Evolutionary conservation across 2,797 vertebrate genomes (phyloP), one percentile per base, ranked within the genome.

Genomic region (Coreius guichenoti): DNA sequence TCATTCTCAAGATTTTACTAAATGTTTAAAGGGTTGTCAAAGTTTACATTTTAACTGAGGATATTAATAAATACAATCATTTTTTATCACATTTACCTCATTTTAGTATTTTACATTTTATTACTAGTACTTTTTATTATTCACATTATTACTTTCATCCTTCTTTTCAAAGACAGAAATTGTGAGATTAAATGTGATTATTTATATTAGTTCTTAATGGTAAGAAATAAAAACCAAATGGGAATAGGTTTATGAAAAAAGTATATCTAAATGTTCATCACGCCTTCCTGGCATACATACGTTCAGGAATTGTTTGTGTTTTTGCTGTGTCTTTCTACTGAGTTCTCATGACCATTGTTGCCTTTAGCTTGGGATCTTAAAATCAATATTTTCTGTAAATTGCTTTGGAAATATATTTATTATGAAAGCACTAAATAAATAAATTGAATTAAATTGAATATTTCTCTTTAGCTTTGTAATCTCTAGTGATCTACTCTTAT

Each of bases 381-480:
- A 56, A 8, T 43, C 36, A 70, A n/a, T n/a, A 43, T 14, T 43
- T 70, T 70, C 3, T 72, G 68, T 13, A 45, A 45, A 26, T 45
- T 26, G 12, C 68, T 70, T 3, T 72, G 23, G 23, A 17, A 45
- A 29, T 8, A 47, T 31, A 74, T 73, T 47, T 47, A 17, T 16
- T 47, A 73, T 29, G 43, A 47, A 47, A 26, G 8, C n/a, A 19
- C 43, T 47, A 73, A 29, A 47, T 47, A 47, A 69, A 13, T 70
- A 7, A 6, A 70, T 43, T 1, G 0, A 3, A 8, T 43, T 1
- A 1, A 39, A 12, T 23, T 16, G 0, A n/a, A 45, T 72, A 8
- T 72, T 70, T 70, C n/a, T 73, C 23, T 73, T 73, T 14, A 47
- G 26, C 16, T 49, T 19, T 49, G 61, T 17, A 65, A 31, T 29